phyloP scores from a whole-genome alignment of 2,888 invertebrate genomes.

The Ectropis crepuscularia region DNA sequence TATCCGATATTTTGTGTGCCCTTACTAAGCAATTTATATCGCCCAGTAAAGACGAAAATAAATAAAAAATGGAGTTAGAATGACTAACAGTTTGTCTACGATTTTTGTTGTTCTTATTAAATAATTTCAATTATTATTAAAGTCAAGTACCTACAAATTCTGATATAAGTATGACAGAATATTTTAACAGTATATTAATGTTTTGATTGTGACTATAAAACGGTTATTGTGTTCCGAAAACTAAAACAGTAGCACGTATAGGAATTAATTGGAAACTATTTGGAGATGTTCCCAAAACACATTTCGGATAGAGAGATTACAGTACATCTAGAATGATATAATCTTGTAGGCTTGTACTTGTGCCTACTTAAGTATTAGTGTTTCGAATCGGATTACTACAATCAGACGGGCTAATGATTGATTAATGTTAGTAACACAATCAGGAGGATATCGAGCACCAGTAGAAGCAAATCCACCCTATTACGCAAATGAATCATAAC shows the following conservation, averaged over 20 bases:
- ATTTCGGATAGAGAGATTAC: background rate
- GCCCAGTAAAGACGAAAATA: background rate
- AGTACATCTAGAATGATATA: background rate
- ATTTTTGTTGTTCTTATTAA: too few relatives aligned
- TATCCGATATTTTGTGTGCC: slow-evolving; percentile 67
- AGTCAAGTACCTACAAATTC: too few relatives aligned
- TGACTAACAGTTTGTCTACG: too few relatives aligned
- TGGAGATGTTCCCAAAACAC: slow-evolving; percentile 5
- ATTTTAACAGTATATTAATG: too few relatives aligned
- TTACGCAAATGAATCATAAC: slow-evolving; percentile 46
- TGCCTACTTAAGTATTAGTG: background rate
- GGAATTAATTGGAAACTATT: background rate
- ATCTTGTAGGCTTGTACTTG: too few relatives aligned
- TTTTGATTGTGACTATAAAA: background rate
- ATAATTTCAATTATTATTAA: too few relatives aligned
- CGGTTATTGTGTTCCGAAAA: slow-evolving; percentile 1
- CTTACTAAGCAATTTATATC: slow-evolving; percentile 35
- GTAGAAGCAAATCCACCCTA: slow-evolving; percentile 34
- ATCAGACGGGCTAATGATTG: slow-evolving; percentile 28
- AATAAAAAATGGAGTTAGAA: too few relatives aligned
- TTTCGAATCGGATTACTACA: slow-evolving; percentile 27
- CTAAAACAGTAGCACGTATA: slow-evolving; percentile 1
- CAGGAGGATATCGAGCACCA: slow-evolving; percentile 23
- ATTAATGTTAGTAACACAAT: slow-evolving; percentile 29
- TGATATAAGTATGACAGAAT: too few relatives aligned